Percentiles rank a stretch among this genome's conserved stretches.
Evolutionary conservation across 23 tunicate genomes (phyloP).

Genomic region (Phallusia fumigata): DNA sequence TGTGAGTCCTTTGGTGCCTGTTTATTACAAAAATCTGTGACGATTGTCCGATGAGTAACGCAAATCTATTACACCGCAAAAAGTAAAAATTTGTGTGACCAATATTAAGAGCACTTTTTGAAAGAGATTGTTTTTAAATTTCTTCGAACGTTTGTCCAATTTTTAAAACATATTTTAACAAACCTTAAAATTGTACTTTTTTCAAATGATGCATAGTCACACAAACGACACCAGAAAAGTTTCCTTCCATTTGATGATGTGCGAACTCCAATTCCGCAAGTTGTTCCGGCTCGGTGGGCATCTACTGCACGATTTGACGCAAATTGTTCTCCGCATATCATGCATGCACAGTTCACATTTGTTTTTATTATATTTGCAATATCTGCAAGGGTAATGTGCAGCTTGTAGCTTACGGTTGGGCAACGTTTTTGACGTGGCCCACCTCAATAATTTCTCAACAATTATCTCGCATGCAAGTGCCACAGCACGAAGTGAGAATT

Average conservation of each 20-base stretch:
- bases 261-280: slow-evolving; percentile 55
- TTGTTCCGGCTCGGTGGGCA: slow-evolving; percentile 35
- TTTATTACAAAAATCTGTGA: neutral
- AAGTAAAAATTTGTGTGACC: neutral
- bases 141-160: neutral
- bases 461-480: too few relatives aligned
- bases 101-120: too few relatives aligned
- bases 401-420: too few relatives aligned
- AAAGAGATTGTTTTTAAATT: too few relatives aligned
- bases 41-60: neutral
- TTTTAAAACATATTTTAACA: neutral
- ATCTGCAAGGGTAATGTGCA: neutral
- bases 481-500: too few relatives aligned
- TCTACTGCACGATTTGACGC: slow-evolving; percentile 18
- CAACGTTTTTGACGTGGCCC: too few relatives aligned
- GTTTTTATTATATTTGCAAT: neutral
- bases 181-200: slow-evolving; percentile 91
- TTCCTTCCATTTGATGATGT: slow-evolving; percentile 35
- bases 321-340: slow-evolving; percentile 35
- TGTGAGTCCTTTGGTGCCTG: slow-evolving; percentile 94
- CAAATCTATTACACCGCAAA: neutral
- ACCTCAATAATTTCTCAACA: too few relatives aligned
- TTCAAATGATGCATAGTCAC: slow-evolving; percentile 86
- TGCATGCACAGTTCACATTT: neutral
- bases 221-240: slow-evolving; percentile 84